Evolutionary conservation across 2,797 vertebrate genomes (phyloP), one percentile per base, ranked within the genome.

Genomic region (Hydrolagus colliei): DNA sequence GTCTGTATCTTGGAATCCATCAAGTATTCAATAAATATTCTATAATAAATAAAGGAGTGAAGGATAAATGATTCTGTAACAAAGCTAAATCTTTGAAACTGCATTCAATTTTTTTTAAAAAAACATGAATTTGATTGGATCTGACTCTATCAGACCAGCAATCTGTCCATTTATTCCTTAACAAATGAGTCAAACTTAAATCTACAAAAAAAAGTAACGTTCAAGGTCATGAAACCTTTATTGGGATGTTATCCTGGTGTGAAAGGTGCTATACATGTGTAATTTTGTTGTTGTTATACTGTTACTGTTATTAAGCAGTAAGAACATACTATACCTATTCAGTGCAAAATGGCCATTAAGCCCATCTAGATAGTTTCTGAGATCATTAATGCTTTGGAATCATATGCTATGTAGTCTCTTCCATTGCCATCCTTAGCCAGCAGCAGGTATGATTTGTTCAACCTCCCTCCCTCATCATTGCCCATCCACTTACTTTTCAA

Each of bases 1-100:
- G 63, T 32, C 78, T 67, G 78, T 80, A 22, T 82, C 71, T 35
- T 84, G 65, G 32, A 84, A 80, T 80, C 62, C 67, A 6, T 78
- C 67, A 79, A 32, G 12, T 68, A 35, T 71, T 35, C 32, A 41
- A 12, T 61, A 16, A 1, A 2, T 20, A 68, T 82, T 68, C 27
- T 13, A 68, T 67, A 67, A 35, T 68, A 41, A 18, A 82, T 82
- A 84, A 68, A 82, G 27, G 14, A 67, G 27, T 61, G 62, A 6
- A 71, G 65, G 32, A n/a, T 35, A 71, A 71, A 71, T 52, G 65
- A 35, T 13, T 35, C 63, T 22, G 27, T 65, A 41, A 71, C 41
- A 22, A n/a, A 82, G 41, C 63, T 82, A 63, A 4, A 77, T 12
- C 41, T 77, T 72, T 2, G 4, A 61, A 77, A 61, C 18, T 77